Percentiles rank a stretch among this genome's conserved stretches.
These are phyloP conservation scores for Vannuccia rotundouncinata DNA, from an alignment of 2,888 invertebrate species.

Conservation along the genomic window DNA sequence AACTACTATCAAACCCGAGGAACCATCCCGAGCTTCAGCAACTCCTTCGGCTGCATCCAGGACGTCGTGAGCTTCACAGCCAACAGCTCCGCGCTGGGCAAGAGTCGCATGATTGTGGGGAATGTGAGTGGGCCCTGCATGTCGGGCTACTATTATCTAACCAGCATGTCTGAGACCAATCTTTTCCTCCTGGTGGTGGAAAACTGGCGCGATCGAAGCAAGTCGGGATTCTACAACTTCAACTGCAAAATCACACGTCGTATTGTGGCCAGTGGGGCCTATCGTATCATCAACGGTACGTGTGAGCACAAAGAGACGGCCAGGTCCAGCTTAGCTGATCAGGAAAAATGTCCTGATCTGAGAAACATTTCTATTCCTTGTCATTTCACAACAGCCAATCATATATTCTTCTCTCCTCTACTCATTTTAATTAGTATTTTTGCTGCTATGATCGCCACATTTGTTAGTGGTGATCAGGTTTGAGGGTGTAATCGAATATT, in stretches of 20 bases:
- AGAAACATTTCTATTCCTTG: constrained; percentile 30
- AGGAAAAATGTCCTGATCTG: constrained; percentile 50
- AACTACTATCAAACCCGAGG: constrained; percentile 56
- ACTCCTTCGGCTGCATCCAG: constrained; percentile 57
- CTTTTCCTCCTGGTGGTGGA: constrained; percentile 55
- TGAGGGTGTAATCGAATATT: no score
- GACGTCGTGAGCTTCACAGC: constrained; percentile 55
- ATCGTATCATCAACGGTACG: constrained; percentile 57
- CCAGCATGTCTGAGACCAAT: constrained; percentile 55
- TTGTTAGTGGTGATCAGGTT: no score
- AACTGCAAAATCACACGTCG: constrained; percentile 56
- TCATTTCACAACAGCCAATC: constrained; percentile 4
- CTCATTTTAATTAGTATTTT: no score
- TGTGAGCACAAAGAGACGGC: constrained; percentile 54
- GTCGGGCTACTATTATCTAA: constrained; percentile 58
- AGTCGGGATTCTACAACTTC: constrained; percentile 55
- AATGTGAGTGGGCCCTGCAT: constrained; percentile 58
- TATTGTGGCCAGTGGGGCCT: constrained; percentile 57
- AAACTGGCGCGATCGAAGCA: constrained; percentile 52
- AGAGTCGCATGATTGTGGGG: constrained; percentile 55
- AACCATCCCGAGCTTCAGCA: constrained; percentile 56
- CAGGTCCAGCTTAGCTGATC: constrained; percentile 47
- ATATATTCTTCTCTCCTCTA: no score
- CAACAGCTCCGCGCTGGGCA: constrained; percentile 51
- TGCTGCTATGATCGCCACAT: no score